phyloP scores from a whole-genome alignment of 37 sponge, comb jelly and placozoan genomes.

The Spongilla lacustris region DNA sequence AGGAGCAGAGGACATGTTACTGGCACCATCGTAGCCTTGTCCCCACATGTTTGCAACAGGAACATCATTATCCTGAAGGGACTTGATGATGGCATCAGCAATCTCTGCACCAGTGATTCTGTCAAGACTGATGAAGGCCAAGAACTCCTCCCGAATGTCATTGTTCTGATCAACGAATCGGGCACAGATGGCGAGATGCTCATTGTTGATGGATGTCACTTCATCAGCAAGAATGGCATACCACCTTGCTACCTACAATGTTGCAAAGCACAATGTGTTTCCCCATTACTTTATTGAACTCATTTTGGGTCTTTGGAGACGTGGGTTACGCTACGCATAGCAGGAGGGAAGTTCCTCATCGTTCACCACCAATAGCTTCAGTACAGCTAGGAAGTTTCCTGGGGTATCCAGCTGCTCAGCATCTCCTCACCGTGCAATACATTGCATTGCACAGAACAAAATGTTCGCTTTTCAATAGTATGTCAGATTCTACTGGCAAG shows the following conservation, averaged over 20 bases:
- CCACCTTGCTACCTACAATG: conserved; percentile 5
- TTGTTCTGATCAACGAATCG: conserved; percentile 42
- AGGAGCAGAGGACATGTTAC: conserved; percentile 53
- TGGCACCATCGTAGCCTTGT: conserved; percentile 62
- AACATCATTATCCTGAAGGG: conserved; percentile 39
- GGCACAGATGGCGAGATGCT: conserved; percentile 49
- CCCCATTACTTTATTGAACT: conserved; percentile 29
- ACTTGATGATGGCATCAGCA: conserved; percentile 36
- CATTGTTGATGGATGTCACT: conserved; percentile 50
- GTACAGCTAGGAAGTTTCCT: conserved; percentile 31
- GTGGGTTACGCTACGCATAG: conserved; percentile 5
- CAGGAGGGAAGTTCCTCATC: neutral
- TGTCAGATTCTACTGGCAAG: neutral
- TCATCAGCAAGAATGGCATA: conserved; percentile 52
- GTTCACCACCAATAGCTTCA: conserved; percentile 17
- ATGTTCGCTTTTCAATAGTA: conserved; percentile 7
- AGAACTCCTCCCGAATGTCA: conserved; percentile 54
- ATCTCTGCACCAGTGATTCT: conserved; percentile 61
- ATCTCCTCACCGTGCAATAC: conserved; percentile 30
- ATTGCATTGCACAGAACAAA: conserved; percentile 28
- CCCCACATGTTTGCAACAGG: conserved; percentile 49
- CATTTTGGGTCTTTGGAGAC: conserved; percentile 21
- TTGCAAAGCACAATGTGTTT: conserved; percentile 5
- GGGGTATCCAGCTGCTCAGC: conserved; percentile 16
- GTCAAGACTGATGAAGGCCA: conserved; percentile 46